These are phyloP conservation scores for Solenopsis invicta DNA, from an alignment of 1,140 invertebrate genomes.

Conservation along the genomic window DNA sequence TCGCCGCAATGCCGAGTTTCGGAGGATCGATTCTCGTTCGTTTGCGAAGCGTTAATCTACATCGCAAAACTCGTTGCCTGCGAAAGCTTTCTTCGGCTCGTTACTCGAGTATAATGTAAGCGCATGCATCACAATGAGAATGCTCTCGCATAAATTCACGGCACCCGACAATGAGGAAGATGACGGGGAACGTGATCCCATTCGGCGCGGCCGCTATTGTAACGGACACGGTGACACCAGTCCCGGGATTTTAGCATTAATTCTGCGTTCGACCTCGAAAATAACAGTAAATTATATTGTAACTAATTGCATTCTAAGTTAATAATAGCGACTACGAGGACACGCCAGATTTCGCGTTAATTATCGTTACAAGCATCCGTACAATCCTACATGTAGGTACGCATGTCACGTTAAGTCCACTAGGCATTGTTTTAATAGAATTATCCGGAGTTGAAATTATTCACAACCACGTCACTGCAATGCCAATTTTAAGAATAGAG, in stretches of 20 bases:
- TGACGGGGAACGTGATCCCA: background rate
- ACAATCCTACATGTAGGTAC: background rate
- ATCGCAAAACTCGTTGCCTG: conserved; percentile 3
- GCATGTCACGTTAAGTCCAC: background rate
- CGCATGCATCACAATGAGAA: conserved; percentile 41
- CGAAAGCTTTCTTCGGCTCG: conserved; percentile 53
- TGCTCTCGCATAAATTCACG: conserved; percentile 56
- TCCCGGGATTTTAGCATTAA: conserved; percentile 15
- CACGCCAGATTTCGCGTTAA: background rate
- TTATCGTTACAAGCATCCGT: background rate
- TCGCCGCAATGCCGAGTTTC: conserved; percentile 66
- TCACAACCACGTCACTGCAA: background rate
- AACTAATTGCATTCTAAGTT: conserved; percentile 8
- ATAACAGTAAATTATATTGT: conserved; percentile 36
- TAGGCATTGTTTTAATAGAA: background rate
- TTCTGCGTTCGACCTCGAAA: conserved; percentile 11
- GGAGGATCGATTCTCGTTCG: conserved; percentile 53
- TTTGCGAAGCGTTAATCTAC: conserved; percentile 23
- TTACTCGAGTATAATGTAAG: conserved; percentile 52
- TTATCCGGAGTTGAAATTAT: background rate
- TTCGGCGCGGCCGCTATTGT: background rate
- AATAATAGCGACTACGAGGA: background rate
- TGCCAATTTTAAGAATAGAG: background rate
- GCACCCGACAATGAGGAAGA: conserved; percentile 43
- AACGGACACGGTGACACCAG: conserved; percentile 1